phyloP scores from a whole-genome alignment of 2,888 invertebrate species.

The Eueremaeus valkanovi region DNA sequence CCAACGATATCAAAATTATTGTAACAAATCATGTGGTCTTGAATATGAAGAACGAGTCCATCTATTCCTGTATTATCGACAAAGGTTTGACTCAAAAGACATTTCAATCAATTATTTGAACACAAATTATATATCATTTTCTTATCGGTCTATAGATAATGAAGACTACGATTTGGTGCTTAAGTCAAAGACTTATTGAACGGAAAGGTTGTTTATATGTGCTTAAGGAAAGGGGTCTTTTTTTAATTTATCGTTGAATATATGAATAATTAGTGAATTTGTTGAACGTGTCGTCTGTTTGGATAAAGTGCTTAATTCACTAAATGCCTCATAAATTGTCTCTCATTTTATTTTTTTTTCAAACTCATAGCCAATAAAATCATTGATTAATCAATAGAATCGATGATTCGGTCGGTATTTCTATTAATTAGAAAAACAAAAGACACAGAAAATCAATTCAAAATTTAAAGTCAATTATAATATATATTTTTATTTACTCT shows the following conservation, averaged over 20 bases:
- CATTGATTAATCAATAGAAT: no score
- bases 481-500: no score
- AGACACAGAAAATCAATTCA: no score
- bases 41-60: conserved; percentile 40
- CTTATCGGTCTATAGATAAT: neutral
- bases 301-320: conserved; percentile 13
- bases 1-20: conserved; percentile 75
- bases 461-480: no score
- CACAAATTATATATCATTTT: neutral
- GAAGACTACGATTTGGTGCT: conserved; percentile 10
- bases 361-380: no score
- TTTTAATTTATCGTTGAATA: neutral
- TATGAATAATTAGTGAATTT: neutral
- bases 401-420: no score
- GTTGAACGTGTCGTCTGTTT: neutral
- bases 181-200: neutral
- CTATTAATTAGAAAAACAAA: no score
- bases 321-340: conserved; percentile 12
- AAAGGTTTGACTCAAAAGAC: conserved; percentile 35
- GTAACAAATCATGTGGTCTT: conserved; percentile 70
- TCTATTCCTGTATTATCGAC: conserved; percentile 10
- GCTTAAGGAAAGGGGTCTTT: no score
- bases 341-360: no score
- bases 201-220: neutral
- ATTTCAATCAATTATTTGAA: neutral